Evolutionary conservation across 2,113 vertebrate genomes (phyloP).

Genomic region (Atlantisia rogersi): DNA sequence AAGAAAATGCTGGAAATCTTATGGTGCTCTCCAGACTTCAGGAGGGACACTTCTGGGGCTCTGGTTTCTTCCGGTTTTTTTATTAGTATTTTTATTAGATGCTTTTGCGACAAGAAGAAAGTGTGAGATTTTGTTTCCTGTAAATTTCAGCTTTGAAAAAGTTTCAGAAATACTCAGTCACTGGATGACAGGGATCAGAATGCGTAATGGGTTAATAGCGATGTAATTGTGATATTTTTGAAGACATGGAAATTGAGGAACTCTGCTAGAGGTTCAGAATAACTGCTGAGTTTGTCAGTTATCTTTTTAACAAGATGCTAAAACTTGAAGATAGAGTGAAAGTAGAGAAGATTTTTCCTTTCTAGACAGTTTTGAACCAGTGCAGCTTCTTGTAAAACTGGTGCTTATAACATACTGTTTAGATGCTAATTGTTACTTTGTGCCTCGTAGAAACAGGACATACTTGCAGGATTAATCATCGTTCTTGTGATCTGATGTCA

Average conservation of each 20-base stretch:
- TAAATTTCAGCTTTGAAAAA: neutral
- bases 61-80: neutral
- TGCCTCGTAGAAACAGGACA: neutral
- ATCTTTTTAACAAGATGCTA: neutral
- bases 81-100: neutral
- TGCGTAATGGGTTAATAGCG: neutral
- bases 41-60: neutral
- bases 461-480: constrained; percentile 10
- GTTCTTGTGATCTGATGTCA: neutral
- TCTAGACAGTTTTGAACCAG: neutral
- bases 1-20: constrained; percentile 13
- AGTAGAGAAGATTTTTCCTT: neutral
- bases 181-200: neutral
- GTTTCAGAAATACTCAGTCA: neutral
- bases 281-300: neutral
- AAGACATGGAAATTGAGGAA: neutral
- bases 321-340: neutral
- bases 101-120: neutral
- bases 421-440: neutral
- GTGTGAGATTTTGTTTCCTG: neutral
- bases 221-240: neutral
- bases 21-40: neutral
- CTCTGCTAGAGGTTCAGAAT: neutral
- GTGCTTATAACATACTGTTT: neutral
- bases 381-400: neutral